Conservation (phyloP, 2,888 invertebrate genomes). For the Microctonus hyperodae region DNA sequence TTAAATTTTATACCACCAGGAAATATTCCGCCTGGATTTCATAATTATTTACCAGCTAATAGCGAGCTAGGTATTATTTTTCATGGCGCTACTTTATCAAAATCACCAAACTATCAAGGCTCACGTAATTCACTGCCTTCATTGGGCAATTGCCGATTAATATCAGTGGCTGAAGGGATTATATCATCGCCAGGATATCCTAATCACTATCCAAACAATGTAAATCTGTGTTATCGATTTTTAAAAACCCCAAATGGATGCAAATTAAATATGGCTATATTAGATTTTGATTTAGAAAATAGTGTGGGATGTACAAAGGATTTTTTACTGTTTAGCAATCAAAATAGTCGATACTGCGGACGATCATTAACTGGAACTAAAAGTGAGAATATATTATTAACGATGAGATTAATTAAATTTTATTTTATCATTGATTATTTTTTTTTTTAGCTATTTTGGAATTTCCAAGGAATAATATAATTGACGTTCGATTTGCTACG, state of each 20-base stretch:
- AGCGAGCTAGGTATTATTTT: background rate
- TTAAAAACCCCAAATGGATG: conserved; percentile 61
- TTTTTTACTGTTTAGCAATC: conserved; percentile 57
- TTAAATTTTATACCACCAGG: background rate
- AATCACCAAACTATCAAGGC: conserved; percentile 16
- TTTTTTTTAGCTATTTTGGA: conserved; percentile 56
- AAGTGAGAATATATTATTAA: conserved; percentile 47
- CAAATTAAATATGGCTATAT: conserved; percentile 58
- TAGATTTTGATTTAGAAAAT: conserved; percentile 63
- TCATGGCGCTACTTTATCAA: background rate
- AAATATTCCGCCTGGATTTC: background rate
- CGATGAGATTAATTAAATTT: too few species aligned
- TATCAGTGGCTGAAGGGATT: conserved; percentile 57
- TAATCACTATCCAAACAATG: conserved; percentile 60
- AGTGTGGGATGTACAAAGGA: conserved; percentile 63
- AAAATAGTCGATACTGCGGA: conserved; percentile 62
- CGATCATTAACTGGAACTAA: conserved; percentile 57
- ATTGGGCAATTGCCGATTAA: conserved; percentile 51
- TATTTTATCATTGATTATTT: conserved; percentile 13
- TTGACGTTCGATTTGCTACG: conserved; percentile 61
- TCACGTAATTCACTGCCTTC: conserved; percentile 9
- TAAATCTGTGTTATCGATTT: conserved; percentile 64
- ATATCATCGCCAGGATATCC: conserved; percentile 64
- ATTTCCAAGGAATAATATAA: conserved; percentile 49
- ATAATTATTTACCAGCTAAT: background rate